Evolutionary conservation across 2,113 vertebrate genomes (phyloP).

Genomic region (Hystrix cristata): DNA sequence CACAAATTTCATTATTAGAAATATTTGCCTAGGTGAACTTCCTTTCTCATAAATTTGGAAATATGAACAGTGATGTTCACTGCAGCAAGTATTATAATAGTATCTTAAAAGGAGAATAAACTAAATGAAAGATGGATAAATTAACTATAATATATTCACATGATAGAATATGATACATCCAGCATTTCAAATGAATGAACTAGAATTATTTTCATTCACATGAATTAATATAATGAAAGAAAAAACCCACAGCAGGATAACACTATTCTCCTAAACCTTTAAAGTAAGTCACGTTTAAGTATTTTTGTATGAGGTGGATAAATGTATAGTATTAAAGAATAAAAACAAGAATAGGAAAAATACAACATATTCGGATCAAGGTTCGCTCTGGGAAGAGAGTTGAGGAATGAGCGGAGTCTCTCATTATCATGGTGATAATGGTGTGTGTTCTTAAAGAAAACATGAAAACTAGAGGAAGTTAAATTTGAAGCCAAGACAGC

Average conservation of each 20-base stretch:
- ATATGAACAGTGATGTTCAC: background rate
- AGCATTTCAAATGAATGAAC: constrained; percentile 5
- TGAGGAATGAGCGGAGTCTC: background rate
- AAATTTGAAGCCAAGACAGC: background rate
- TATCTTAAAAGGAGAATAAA: background rate
- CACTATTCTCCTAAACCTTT: background rate
- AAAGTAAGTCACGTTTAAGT: background rate
- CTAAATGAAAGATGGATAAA: background rate
- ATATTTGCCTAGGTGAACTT: background rate
- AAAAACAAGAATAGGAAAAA: background rate
- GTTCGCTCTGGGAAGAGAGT: background rate
- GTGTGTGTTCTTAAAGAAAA: background rate
- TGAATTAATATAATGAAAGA: background rate
- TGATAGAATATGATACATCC: background rate
- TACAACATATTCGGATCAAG: background rate
- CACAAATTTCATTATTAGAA: background rate
- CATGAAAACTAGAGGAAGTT: background rate
- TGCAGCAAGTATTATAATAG: background rate
- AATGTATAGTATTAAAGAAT: background rate
- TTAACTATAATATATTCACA: background rate
- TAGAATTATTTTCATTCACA: background rate
- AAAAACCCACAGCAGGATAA: background rate
- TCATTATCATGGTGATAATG: background rate
- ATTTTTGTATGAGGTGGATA: background rate
- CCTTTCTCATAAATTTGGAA: background rate